Base-by-base conservation (phyloP, 2,113 vertebrate species). In the Indri indri region DNA sequence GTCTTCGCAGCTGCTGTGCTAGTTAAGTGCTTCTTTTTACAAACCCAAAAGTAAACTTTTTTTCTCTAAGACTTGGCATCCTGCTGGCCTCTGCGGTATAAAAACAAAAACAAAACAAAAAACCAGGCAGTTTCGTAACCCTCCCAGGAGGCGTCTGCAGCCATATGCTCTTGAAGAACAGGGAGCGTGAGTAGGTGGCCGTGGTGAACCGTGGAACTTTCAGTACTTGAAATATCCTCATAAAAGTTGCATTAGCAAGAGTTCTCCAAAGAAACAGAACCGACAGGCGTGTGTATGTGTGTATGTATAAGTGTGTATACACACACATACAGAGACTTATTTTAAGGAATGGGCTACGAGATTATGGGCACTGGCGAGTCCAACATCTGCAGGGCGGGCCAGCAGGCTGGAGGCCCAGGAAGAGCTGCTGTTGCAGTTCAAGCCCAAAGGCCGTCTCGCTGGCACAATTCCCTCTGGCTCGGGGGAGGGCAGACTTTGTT, bases 61-160 rank as follows among this genome's bases (percentile, higher is more conserved):
- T 5, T 20, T 1, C 81, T 57, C 57, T 34, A 57, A 96, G 73
- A 90, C 83, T 42, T 71, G 79, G 68, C 74, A 91, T 86, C 96
- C 91, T 91, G 81, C 93, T 95, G 93, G 57, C 82, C 84, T 93
- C 71, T 76, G 89, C 77, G 54, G 42, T 52, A 73, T 65, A 10
- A 87, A 94, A 88, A 84, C 32, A 57, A 89, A 94, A 87, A 37
- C 50, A 82, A 70, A 88, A 87, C 32, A 40, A 59, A 74, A 77
- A 9, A 7, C 12, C 50, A 57, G 25, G 79, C 52, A 14, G 2
- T 82, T 86, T 45, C 3, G 0, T 25, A 30, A 54, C 59, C n/a
- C 34, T 88, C 65, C 77, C 87, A 47, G 57, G 89, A 37, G 76
- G 54, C 14, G 0, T 23, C 65, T 13, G 1, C 2, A 34, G 34